A percentile compares a stretch with the other conserved stretches of the same genome.
These are phyloP conservation scores for Biston stratarius DNA, from an alignment of 2,888 invertebrate species.

Conservation along the genomic window DNA sequence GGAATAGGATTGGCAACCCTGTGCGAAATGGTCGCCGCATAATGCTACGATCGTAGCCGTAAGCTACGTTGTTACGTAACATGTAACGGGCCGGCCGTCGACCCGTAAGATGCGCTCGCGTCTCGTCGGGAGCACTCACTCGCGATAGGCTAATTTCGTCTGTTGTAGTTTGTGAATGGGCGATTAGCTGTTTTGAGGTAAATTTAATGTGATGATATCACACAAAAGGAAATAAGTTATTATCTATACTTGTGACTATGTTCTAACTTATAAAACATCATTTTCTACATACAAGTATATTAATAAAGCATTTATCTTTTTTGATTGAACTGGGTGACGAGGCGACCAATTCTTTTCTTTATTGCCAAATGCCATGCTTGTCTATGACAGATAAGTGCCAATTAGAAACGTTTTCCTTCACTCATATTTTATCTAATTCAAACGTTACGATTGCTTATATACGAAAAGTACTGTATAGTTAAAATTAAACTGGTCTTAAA, in stretches of 20 bases:
- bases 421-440: too few species aligned
- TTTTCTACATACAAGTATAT: background rate
- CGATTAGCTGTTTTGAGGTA: slow-evolving; percentile 22
- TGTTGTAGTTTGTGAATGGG: slow-evolving; percentile 26
- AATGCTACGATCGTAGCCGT: slow-evolving; percentile 63
- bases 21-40: slow-evolving; percentile 31
- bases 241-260: background rate
- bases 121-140: slow-evolving; percentile 68
- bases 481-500: too few species aligned
- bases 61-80: slow-evolving; percentile 84
- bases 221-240: background rate
- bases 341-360: too few species aligned
- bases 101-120: slow-evolving; percentile 82
- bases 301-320: too few species aligned
- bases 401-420: too few species aligned
- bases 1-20: background rate
- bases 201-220: slow-evolving; percentile 14
- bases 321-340: too few species aligned
- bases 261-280: background rate
- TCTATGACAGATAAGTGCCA: too few species aligned
- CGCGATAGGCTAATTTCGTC: slow-evolving; percentile 29
- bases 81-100: slow-evolving; percentile 82
- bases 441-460: too few species aligned
- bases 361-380: too few species aligned
- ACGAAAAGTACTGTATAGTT: too few species aligned